Percentiles rank a stretch among this genome's conserved stretches.
Evolutionary conservation across 2,888 invertebrate genomes (phyloP).

Genomic region (Brachylomia viminalis): DNA sequence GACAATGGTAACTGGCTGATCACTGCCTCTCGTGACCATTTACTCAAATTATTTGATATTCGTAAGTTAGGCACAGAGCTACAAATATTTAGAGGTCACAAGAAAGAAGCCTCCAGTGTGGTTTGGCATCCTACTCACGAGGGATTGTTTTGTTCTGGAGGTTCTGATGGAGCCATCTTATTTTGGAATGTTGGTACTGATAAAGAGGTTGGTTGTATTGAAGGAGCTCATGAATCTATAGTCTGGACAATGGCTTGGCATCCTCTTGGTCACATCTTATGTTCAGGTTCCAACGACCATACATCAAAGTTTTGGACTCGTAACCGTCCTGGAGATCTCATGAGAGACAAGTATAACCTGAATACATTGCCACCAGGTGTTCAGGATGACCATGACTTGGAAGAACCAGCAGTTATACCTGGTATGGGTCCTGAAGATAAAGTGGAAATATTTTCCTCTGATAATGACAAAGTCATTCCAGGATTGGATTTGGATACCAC

Average conservation of each 20-base stretch:
- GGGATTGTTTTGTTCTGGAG: constrained; percentile 98
- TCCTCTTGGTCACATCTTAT: constrained; percentile 99
- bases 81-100: constrained; percentile 99
- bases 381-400: constrained; percentile 89
- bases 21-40: constrained; percentile 99
- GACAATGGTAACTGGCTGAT: constrained; percentile 99
- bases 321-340: constrained; percentile 99
- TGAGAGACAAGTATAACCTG: constrained; percentile 99
- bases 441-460: constrained; percentile 93
- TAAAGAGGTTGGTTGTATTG: constrained; percentile 99
- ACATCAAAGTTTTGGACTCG: constrained; percentile 99
- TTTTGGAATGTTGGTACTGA: constrained; percentile 99
- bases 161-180: constrained; percentile 99
- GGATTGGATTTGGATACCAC: constrained; percentile 95
- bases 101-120: constrained; percentile 99
- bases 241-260: constrained; percentile 99
- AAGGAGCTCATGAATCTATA: constrained; percentile 99
- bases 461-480: constrained; percentile 93
- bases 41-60: constrained; percentile 99
- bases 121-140: constrained; percentile 99
- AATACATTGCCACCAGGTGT: constrained; percentile 97
- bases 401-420: constrained; percentile 96
- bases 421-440: constrained; percentile 99
- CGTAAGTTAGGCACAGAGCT: constrained; percentile 98
- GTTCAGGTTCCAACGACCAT: constrained; percentile 99